Conservation (phyloP, 2,888 invertebrate genomes). For the Callyntrura sp. region DNA sequence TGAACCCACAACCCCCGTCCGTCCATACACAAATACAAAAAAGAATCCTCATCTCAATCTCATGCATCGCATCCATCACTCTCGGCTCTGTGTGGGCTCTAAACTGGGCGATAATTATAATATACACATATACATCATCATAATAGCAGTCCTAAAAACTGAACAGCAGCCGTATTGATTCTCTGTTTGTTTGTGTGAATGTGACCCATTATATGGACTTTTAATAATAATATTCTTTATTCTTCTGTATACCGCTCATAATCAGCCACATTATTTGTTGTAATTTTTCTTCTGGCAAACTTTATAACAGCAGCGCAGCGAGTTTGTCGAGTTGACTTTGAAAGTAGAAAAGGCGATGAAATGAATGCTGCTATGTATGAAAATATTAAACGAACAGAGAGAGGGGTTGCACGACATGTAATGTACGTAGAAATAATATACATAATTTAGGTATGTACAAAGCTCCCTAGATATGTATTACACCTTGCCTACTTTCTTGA, state of each 20-base stretch:
- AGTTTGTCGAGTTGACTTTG: constrained; percentile 57
- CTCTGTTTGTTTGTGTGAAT: constrained; percentile 45
- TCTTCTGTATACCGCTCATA: neutral
- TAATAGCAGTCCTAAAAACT: neutral
- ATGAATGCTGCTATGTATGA: neutral
- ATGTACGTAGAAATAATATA: neutral
- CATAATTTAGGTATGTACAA: neutral
- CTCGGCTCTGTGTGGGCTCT: constrained; percentile 2
- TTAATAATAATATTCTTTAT: neutral
- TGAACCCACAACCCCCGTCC: constrained; percentile 9
- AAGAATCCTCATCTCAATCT: neutral
- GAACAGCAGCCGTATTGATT: constrained; percentile 22
- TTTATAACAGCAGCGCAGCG: neutral
- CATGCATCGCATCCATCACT: neutral
- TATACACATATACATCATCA: neutral
- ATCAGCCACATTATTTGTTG: neutral
- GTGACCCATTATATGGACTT: constrained; percentile 52
- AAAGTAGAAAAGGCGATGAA: constrained; percentile 8
- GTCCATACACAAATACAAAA: neutral
- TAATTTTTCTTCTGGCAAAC: neutral
- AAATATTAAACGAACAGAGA: too few relatives aligned
- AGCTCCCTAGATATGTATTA: neutral
- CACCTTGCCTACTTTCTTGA: constrained; percentile 31
- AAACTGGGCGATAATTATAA: constrained; percentile 48
- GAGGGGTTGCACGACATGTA: neutral